These are phyloP conservation scores for Anguilla obscura DNA, from an alignment of 2,797 vertebrate genomes.

Conservation along the genomic window DNA sequence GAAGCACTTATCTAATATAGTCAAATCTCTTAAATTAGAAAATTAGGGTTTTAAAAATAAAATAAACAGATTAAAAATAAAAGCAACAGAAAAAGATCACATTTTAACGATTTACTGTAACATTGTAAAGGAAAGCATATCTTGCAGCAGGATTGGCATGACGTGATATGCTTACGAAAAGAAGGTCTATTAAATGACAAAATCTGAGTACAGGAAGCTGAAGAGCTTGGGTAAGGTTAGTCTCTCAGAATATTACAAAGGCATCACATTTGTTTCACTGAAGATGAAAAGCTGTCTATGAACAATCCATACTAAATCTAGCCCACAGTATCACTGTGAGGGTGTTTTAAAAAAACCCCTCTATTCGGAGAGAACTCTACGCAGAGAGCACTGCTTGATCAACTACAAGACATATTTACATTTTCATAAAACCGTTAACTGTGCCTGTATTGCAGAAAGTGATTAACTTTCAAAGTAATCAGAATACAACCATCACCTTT, in stretches of 20 bases:
- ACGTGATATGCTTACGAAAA: slow-evolving; percentile 16
- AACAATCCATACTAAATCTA: background rate
- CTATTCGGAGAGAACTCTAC: slow-evolving; percentile 20
- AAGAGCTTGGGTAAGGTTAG: slow-evolving; percentile 17
- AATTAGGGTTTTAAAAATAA: slow-evolving; percentile 15
- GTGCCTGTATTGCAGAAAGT: background rate
- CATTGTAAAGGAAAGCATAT: slow-evolving; percentile 24
- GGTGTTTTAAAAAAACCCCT: background rate
- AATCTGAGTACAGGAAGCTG: slow-evolving; percentile 2
- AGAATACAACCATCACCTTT: background rate
- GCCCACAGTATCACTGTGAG: background rate
- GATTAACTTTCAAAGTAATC: background rate
- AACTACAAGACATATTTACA: slow-evolving; percentile 19
- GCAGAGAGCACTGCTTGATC: slow-evolving; percentile 8
- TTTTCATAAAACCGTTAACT: slow-evolving; percentile 30
- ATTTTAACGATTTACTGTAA: slow-evolving; percentile 34
- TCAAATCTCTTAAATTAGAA: background rate
- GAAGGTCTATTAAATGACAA: slow-evolving; percentile 3
- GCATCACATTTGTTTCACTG: background rate
- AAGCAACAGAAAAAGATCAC: slow-evolving; percentile 3
- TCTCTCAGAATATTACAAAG: slow-evolving; percentile 7
- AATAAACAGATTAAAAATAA: slow-evolving; percentile 30
- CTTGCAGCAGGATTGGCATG: slow-evolving; percentile 15
- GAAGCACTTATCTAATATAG: background rate
- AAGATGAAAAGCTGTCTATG: background rate